Conservation (phyloP, 2,888 invertebrate species). For the Brenthis ino region DNA sequence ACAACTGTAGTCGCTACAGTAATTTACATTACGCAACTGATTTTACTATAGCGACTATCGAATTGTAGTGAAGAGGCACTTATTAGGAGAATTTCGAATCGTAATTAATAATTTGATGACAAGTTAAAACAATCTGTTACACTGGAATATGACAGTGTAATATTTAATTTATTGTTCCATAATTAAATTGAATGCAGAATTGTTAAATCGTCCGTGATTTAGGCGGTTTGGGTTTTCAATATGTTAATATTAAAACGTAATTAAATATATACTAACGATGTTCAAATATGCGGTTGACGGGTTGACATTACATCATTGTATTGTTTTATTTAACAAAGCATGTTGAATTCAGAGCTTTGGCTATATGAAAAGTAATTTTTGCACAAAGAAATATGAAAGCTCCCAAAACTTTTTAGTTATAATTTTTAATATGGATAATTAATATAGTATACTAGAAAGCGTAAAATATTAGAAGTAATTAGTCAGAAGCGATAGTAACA, state of each 20-base stretch:
- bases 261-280: slow-evolving; percentile 2
- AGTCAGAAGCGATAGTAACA: too few relatives aligned
- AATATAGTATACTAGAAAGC: too few relatives aligned
- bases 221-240: slow-evolving; percentile 12
- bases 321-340: neutral
- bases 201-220: slow-evolving; percentile 22
- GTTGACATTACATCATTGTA: neutral
- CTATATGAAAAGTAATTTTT: too few relatives aligned
- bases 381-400: too few relatives aligned
- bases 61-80: neutral
- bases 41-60: too few relatives aligned
- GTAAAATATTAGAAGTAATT: too few relatives aligned
- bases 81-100: slow-evolving; percentile 21
- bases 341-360: too few relatives aligned
- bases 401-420: too few relatives aligned
- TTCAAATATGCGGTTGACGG: slow-evolving; percentile 3
- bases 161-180: slow-evolving; percentile 26
- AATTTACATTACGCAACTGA: too few relatives aligned
- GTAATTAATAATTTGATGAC: slow-evolving; percentile 31
- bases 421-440: too few relatives aligned
- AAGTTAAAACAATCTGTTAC: slow-evolving; percentile 31
- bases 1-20: too few relatives aligned
- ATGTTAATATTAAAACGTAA: slow-evolving; percentile 6
- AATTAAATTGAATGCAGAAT: slow-evolving; percentile 23
- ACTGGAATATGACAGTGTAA: slow-evolving; percentile 17